Percentiles rank a stretch among this genome's conserved stretches.
These are phyloP conservation scores for Incurvaria masculella DNA, from an alignment of 2,888 invertebrate genomes.

Conservation along the genomic window DNA sequence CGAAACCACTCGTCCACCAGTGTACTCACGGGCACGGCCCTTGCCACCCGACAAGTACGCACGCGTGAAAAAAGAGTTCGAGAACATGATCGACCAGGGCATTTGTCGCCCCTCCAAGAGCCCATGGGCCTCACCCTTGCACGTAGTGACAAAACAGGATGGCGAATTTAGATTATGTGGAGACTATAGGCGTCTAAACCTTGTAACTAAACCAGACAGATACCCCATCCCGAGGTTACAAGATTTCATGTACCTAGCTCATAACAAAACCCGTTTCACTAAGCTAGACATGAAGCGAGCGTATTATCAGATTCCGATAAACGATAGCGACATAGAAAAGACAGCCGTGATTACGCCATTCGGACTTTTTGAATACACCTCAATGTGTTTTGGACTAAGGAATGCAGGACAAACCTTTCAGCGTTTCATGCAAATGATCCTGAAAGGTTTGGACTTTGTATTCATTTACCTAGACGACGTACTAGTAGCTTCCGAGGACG, in stretches of 20 bases:
- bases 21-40: not conserved
- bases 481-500: too few species aligned
- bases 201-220: conserved; percentile 21
- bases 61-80: conserved; percentile 9
- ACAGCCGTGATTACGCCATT: too few species aligned
- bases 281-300: too few species aligned
- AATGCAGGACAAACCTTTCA: too few species aligned
- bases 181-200: conserved; percentile 24
- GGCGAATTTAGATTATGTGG: conserved; percentile 22
- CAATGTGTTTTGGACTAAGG: too few species aligned
- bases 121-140: conserved; percentile 13
- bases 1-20: not conserved
- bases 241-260: conserved; percentile 5
- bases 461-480: too few species aligned
- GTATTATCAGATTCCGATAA: too few species aligned
- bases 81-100: conserved; percentile 3
- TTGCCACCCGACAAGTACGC: not conserved
- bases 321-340: too few species aligned
- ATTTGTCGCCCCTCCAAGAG: conserved; percentile 1
- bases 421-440: too few species aligned
- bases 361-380: too few species aligned
- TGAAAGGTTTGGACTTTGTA: too few species aligned
- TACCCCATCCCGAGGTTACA: conserved; percentile 20
- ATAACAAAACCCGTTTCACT: too few species aligned
- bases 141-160: conserved; percentile 11